Percentiles rank a stretch among this genome's conserved stretches.
These are phyloP conservation scores for Stegana nigrithorax DNA, from an alignment of 2,888 invertebrate species.

Conservation along the genomic window DNA sequence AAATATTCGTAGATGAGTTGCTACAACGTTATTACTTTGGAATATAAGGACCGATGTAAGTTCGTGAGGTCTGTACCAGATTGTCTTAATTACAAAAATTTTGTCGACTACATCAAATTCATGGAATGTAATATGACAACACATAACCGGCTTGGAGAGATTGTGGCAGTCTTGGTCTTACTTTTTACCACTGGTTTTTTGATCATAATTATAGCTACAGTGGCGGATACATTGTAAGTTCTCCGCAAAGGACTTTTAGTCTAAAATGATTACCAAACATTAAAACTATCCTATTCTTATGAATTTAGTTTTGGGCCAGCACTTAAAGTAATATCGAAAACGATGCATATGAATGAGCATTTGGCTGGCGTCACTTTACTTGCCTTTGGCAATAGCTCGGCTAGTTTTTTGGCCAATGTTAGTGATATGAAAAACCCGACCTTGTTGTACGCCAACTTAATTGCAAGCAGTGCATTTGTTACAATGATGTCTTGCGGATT, in stretches of 20 bases:
- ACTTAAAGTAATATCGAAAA: background rate
- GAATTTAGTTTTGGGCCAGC: background rate
- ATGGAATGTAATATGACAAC: background rate
- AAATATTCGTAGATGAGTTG: background rate
- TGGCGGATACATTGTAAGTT: background rate
- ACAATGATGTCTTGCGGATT: background rate
- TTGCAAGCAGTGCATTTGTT: background rate
- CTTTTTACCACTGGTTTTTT: background rate
- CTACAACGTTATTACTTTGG: background rate
- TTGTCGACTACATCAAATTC: background rate
- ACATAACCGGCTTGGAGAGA: background rate
- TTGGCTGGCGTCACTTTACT: conserved; percentile 6
- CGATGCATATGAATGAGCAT: conserved; percentile 5
- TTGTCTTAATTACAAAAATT: background rate
- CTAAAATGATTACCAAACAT: no score
- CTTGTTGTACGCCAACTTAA: background rate
- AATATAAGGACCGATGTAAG: background rate
- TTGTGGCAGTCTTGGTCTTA: background rate
- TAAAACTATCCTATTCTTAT: background rate
- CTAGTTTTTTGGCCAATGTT: background rate
- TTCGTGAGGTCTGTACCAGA: background rate
- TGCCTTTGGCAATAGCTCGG: conserved; percentile 1
- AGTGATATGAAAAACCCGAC: background rate
- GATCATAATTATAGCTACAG: background rate
- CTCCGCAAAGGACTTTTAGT: no score